phyloP scores from a whole-genome alignment of 2,888 invertebrate species.

The Folsomia manolachei region DNA sequence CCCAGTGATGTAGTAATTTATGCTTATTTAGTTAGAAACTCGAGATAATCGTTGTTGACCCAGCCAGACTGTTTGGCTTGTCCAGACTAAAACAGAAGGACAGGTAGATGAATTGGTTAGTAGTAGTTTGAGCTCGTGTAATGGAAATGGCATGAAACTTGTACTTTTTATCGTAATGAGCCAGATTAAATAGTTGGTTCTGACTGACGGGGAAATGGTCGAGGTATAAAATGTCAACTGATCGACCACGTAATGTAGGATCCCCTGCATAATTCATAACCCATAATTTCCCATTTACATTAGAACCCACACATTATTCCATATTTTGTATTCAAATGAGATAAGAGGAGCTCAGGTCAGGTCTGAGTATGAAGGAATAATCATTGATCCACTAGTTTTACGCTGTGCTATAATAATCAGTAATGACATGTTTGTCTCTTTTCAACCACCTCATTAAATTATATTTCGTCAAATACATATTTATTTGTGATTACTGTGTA shows the following conservation, averaged over 20 bases:
- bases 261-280: background rate
- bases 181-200: background rate
- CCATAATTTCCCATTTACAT: background rate
- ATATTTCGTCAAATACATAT: background rate
- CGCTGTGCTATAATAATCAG: background rate
- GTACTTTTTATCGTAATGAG: background rate
- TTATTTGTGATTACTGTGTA: background rate
- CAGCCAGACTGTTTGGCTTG: too few species aligned
- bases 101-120: too few species aligned
- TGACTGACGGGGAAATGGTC: background rate
- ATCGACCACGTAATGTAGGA: background rate
- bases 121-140: background rate
- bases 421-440: too few species aligned
- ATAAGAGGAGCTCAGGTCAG: too few species aligned
- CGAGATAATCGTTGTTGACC: background rate
- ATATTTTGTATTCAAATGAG: background rate
- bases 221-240: background rate
- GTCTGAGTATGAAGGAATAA: too few species aligned
- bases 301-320: background rate
- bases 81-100: background rate
- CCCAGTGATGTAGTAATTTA: background rate
- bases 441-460: background rate
- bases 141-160: background rate
- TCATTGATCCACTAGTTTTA: too few species aligned
- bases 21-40: background rate